A percentile compares a stretch with the other conserved stretches of the same genome.
phyloP scores from a whole-genome alignment of 2,113 vertebrate species.

The western clawed frog (Xenopus tropicalis) region DNA sequence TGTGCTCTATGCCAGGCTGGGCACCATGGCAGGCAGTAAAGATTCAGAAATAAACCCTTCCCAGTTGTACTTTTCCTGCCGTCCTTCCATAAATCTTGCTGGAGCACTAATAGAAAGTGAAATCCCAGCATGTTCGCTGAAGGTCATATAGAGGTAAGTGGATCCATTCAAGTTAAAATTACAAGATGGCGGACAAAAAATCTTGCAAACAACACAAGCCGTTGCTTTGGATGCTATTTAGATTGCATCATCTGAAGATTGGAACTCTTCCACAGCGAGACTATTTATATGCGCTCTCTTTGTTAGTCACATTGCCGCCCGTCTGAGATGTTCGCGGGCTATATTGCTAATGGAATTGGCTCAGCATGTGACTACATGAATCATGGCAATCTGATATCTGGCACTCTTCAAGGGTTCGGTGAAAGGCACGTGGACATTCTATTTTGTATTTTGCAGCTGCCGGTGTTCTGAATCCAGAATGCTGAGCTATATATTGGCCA shows the following conservation, averaged over 20 bases:
- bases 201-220: neutral
- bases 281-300: neutral
- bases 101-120: neutral
- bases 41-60: too few species aligned
- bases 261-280: neutral
- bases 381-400: conserved; percentile 34
- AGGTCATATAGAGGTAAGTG: neutral
- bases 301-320: conserved; percentile 5
- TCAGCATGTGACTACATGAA: conserved; percentile 32
- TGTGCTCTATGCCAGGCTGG: too few species aligned
- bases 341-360: neutral
- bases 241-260: neutral
- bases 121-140: neutral
- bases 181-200: neutral
- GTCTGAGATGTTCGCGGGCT: neutral
- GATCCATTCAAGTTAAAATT: neutral
- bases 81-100: too few species aligned
- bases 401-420: conserved; percentile 12
- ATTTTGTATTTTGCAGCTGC: conserved; percentile 36
- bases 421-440: conserved; percentile 35
- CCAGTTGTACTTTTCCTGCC: too few species aligned
- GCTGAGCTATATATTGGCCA: neutral
- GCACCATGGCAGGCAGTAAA: too few species aligned
- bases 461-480: conserved; percentile 9
- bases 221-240: neutral